Percentiles rank a stretch among this genome's conserved stretches.
phyloP scores from a whole-genome alignment of 2,113 vertebrate species.

The Cynopterus brachyotis region DNA sequence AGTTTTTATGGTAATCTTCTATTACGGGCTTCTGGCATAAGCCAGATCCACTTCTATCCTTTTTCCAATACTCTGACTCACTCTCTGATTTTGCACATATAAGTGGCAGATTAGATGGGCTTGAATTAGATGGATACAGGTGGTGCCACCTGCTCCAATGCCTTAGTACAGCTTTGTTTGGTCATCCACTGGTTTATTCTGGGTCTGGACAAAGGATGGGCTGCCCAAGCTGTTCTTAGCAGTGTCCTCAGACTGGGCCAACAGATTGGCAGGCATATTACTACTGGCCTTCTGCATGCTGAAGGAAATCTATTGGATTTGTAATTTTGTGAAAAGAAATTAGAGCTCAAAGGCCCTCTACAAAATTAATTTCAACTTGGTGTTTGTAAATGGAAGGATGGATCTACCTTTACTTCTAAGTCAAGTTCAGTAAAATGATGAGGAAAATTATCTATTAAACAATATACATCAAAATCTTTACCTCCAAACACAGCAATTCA shows the following conservation, averaged over 20 bases:
- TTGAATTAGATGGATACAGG: conserved; percentile 49
- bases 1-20: conserved; percentile 66
- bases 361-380: background rate
- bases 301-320: conserved; percentile 38
- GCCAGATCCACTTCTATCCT: conserved; percentile 41
- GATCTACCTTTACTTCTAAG: background rate
- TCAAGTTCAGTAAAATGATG: background rate
- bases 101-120: conserved; percentile 61
- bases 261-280: background rate
- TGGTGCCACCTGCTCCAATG: conserved; percentile 71
- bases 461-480: background rate
- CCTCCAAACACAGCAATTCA: background rate
- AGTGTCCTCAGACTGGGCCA: conserved; percentile 60
- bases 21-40: conserved; percentile 12
- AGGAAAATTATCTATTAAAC: background rate
- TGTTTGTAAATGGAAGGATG: background rate
- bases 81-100: conserved; percentile 57
- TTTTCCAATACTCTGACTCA: conserved; percentile 31
- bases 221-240: conserved; percentile 62
- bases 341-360: conserved; percentile 2
- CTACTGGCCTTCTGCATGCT: background rate
- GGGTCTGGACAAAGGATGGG: conserved; percentile 60
- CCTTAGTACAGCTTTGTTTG: conserved; percentile 65
- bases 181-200: conserved; percentile 71
- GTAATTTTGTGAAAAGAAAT: conserved; percentile 62